These are phyloP conservation scores for Rhinichthys osculus DNA, from an alignment of 2,797 vertebrate species.

Conservation along the genomic window DNA sequence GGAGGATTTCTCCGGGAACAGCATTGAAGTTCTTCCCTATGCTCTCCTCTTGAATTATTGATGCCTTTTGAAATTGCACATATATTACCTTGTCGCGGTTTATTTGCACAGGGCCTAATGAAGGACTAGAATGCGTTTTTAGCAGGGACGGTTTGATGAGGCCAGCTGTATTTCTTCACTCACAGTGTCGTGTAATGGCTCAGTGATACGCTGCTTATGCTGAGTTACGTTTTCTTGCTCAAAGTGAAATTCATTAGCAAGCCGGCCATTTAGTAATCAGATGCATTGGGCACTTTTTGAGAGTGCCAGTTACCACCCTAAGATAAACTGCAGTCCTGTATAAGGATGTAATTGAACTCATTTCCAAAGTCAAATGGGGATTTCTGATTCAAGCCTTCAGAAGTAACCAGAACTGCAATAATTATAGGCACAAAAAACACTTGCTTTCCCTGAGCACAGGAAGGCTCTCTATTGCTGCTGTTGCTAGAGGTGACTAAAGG, in stretches of 20 bases:
- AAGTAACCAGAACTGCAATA: not conserved
- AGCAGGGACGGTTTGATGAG: conserved; percentile 17
- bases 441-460: not conserved
- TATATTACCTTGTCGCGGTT: conserved; percentile 68
- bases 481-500: conserved; percentile 25
- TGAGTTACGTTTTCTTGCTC: conserved; percentile 1
- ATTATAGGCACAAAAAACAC: not conserved
- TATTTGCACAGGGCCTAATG: conserved; percentile 69
- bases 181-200: conserved; percentile 14
- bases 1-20: conserved; percentile 17
- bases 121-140: conserved; percentile 53
- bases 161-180: conserved; percentile 46
- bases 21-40: conserved; percentile 60
- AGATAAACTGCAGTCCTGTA: not conserved
- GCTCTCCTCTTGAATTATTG: conserved; percentile 79
- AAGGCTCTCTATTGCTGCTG: not conserved
- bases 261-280: not conserved
- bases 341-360: not conserved
- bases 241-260: conserved; percentile 1
- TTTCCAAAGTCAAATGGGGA: conserved; percentile 3
- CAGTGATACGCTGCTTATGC: not conserved
- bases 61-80: conserved; percentile 71
- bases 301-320: conserved; percentile 14
- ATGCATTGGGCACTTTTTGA: conserved; percentile 3
- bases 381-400: not conserved